Evolutionary conservation across 1,140 invertebrate genomes (phyloP).

Genomic region (Paracyclopina nana): DNA sequence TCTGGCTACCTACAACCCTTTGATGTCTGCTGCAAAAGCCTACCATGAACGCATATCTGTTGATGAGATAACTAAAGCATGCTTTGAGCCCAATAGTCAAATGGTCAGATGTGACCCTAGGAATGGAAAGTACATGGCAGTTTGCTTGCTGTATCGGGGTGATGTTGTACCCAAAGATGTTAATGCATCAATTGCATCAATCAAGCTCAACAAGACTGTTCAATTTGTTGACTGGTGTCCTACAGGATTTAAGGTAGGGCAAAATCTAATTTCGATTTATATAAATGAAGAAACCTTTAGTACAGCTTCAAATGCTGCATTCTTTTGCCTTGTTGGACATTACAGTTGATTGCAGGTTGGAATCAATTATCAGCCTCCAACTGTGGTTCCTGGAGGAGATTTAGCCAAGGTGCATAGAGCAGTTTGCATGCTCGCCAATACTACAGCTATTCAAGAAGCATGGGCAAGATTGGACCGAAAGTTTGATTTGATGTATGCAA

Average conservation of each 20-base stretch:
- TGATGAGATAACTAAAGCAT: constrained; percentile 29
- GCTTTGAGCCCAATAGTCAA: constrained; percentile 31
- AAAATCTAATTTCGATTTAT: too few species aligned
- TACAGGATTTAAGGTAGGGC: constrained; percentile 11
- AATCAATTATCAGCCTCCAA: constrained; percentile 63
- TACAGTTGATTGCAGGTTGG: too few species aligned
- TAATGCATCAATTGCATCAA: constrained; percentile 28
- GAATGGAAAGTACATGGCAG: constrained; percentile 25
- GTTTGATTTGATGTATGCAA: constrained; percentile 28
- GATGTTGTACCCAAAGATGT: constrained; percentile 32
- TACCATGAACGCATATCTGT: constrained; percentile 24
- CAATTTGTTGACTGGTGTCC: constrained; percentile 23
- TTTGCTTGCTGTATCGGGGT: constrained; percentile 29
- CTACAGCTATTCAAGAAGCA: constrained; percentile 39
- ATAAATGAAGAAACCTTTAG: too few species aligned
- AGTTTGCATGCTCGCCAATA: constrained; percentile 60
- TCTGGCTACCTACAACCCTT: constrained; percentile 22
- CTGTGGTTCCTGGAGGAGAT: constrained; percentile 62
- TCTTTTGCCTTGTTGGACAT: too few species aligned
- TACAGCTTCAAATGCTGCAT: too few species aligned
- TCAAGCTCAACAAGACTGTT: constrained; percentile 22
- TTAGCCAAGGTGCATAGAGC: constrained; percentile 58
- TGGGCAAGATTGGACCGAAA: constrained; percentile 29
- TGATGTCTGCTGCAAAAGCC: constrained; percentile 4
- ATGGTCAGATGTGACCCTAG: constrained; percentile 34